phyloP scores from a whole-genome alignment of 2,797 vertebrate species.

The Malacoraja senta region DNA sequence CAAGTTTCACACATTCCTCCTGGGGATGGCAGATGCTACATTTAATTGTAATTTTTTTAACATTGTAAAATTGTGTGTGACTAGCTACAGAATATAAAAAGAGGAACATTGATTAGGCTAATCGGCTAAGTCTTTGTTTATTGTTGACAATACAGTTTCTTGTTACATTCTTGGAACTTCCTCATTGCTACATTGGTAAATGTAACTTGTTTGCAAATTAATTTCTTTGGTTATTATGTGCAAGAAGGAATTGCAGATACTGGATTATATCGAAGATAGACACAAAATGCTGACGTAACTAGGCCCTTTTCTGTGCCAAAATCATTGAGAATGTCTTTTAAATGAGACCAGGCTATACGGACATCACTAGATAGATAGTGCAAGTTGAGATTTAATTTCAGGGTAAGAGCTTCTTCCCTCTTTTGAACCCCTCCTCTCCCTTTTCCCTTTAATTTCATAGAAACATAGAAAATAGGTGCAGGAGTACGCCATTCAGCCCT shows the following conservation, averaged over 20 bases:
- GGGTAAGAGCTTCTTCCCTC: background rate
- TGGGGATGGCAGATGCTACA: background rate
- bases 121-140: background rate
- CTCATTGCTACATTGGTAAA: background rate
- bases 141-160: background rate
- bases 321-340: constrained; percentile 5
- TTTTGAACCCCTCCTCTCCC: background rate
- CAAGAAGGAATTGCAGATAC: background rate
- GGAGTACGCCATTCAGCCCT: too few relatives aligned
- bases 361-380: constrained; percentile 26
- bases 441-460: background rate
- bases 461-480: too few relatives aligned
- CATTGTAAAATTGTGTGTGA: background rate
- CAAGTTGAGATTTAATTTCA: background rate
- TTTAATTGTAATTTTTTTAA: background rate
- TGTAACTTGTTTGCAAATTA: background rate
- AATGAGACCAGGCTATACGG: background rate
- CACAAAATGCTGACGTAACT: background rate
- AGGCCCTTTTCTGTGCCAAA: background rate
- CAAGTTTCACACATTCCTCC: background rate
- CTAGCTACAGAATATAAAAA: background rate
- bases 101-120: background rate
- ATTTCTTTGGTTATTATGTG: background rate
- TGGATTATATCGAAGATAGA: too few relatives aligned
- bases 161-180: background rate